A percentile compares a stretch with the other conserved stretches of the same genome.
Conservation (phyloP, 2,797 vertebrate species). For the Microcaecilia unicolor region DNA sequence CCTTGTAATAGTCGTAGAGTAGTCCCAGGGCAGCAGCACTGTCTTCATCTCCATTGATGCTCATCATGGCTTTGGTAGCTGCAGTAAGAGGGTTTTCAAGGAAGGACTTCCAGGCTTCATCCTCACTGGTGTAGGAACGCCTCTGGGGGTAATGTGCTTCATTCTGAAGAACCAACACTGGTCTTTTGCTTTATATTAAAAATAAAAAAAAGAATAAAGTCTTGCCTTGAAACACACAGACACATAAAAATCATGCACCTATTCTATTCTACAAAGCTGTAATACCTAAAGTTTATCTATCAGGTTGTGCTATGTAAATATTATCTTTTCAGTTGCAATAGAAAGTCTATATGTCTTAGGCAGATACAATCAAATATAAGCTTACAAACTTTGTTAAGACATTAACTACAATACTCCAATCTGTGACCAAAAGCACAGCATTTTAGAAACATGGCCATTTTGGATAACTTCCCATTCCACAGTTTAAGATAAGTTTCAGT, state of each 20-base stretch:
- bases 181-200: slow-evolving; percentile 76
- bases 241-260: background rate
- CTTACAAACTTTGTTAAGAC: too few relatives aligned
- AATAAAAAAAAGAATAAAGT: background rate
- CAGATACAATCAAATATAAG: too few relatives aligned
- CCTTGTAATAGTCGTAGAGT: slow-evolving; percentile 94
- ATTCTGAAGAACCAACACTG: slow-evolving; percentile 93
- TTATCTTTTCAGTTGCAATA: slow-evolving; percentile 8
- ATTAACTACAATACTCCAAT: too few relatives aligned
- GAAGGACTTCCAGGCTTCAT: slow-evolving; percentile 96
- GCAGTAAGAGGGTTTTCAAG: slow-evolving; percentile 96
- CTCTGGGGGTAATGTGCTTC: slow-evolving; percentile 81
- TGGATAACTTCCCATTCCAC: too few relatives aligned
- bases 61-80: slow-evolving; percentile 98
- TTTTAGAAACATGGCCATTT: too few relatives aligned
- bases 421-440: too few relatives aligned
- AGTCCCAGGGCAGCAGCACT: slow-evolving; percentile 88
- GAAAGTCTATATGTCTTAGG: slow-evolving; percentile 24
- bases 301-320: slow-evolving; percentile 2
- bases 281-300: background rate
- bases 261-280: background rate
- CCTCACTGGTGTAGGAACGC: slow-evolving; percentile 87
- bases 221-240: too few relatives aligned
- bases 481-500: too few relatives aligned
- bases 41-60: slow-evolving; percentile 96